Evolutionary conservation across 2,113 vertebrate genomes (phyloP), one percentile per base, ranked within the genome.

Genomic region (Tupaia tana): DNA sequence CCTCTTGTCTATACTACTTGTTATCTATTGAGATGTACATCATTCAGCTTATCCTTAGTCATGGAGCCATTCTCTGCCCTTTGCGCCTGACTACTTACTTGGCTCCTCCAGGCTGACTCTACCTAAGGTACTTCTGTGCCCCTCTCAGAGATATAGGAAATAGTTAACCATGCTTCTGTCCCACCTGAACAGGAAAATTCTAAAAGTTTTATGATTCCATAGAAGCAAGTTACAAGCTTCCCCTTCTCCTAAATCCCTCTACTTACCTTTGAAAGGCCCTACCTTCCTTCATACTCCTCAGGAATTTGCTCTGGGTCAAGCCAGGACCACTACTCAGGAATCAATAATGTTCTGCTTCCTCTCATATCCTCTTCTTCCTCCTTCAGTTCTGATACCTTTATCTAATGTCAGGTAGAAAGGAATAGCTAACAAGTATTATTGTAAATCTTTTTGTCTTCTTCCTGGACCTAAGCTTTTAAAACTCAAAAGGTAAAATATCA

Each of bases 401-500:
- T 27, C 64, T 52, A 34, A 54, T 71, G 54, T 88, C 70, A 73
- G 66, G 16, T 61, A 9, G 61, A 90, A 87, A 95, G 56, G 14
- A 89, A 19, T 85, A 20, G 69, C 16, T 52, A 93, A 84, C 52
- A 89, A 83, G 16, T 80, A 80, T 61, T 86, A 31, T 69, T 90
- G 31, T 78, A 93, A 91, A 22, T 54, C 15, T 29, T 89, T 92
- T 84, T 91, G 11, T 54, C 75, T 88, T 93, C 64, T 59, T 94
- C 34, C 20, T 93, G 43, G 70, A 78, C 16, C 75, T 86, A 83
- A 88, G 8, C 15, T 77, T 89, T 95, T 86, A 56, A 93, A 95
- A 75, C 24, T 75, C 8, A 88, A 86, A 71, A 88, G 24, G 63
- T 34, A 69, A 86, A 82, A 91, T 74, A 81, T 93, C 15, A 79